These are phyloP conservation scores for Cosmorhoe ocellata DNA, from an alignment of 2,888 invertebrate genomes.

Conservation along the genomic window DNA sequence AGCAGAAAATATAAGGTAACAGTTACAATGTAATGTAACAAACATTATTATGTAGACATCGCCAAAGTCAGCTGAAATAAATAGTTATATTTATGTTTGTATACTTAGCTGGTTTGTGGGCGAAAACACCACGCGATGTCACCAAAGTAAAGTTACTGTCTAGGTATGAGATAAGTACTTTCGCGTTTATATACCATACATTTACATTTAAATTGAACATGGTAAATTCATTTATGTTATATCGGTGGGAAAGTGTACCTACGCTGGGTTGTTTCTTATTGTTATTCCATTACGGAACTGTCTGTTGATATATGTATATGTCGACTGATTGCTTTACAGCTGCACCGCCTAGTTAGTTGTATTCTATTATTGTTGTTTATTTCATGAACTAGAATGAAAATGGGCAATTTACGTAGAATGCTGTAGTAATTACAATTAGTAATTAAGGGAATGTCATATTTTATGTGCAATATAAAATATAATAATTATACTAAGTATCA, in stretches of 20 bases:
- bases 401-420: background rate
- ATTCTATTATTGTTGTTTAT: conserved; percentile 16
- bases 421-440: background rate
- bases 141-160: conserved; percentile 31
- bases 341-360: conserved; percentile 1
- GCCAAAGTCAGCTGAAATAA: conserved; percentile 33
- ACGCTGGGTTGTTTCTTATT: conserved; percentile 11
- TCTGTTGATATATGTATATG: conserved; percentile 7
- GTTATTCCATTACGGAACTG: conserved; percentile 16
- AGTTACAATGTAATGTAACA: conserved; percentile 15
- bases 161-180: conserved; percentile 21
- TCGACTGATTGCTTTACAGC: conserved; percentile 12
- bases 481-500: no score
- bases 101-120: conserved; percentile 40
- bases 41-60: conserved; percentile 26
- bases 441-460: no score
- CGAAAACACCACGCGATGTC: conserved; percentile 38
- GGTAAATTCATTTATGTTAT: conserved; percentile 24
- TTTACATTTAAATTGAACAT: conserved; percentile 41
- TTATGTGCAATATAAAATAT: no score
- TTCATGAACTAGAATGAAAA: conserved; percentile 13
- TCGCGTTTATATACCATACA: conserved; percentile 27
- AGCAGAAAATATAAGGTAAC: no score
- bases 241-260: conserved; percentile 18
- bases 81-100: conserved; percentile 30